Evolutionary conservation across 2,888 invertebrate species (phyloP).

Genomic region (Diloba caeruleocephala): DNA sequence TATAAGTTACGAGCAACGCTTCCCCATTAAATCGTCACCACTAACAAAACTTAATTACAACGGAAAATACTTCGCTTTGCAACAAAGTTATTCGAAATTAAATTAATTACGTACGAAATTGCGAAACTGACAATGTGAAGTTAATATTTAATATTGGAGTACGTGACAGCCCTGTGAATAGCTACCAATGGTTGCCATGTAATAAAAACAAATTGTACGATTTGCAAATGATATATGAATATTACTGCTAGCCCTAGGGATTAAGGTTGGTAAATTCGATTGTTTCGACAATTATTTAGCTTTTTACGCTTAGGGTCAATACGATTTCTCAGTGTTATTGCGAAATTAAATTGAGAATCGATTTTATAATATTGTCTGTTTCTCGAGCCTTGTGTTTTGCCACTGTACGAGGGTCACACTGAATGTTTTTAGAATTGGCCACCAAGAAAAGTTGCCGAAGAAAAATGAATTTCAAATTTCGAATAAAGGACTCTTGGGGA

Average conservation of each 20-base stretch:
- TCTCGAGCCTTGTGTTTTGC: too few species aligned
- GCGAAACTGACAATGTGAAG: constrained; percentile 13
- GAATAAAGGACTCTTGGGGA: too few species aligned
- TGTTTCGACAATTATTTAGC: constrained; percentile 40
- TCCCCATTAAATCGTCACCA: constrained; percentile 1
- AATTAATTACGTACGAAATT: constrained; percentile 22
- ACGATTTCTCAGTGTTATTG: constrained; percentile 17
- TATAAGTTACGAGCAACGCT: too few species aligned
- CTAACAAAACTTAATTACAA: constrained; percentile 29
- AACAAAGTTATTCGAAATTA: constrained; percentile 22
- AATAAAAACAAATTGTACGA: constrained; percentile 68
- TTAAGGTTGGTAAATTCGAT: constrained; percentile 40
- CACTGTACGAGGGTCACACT: too few species aligned
- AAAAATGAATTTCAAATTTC: too few species aligned
- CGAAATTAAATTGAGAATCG: constrained; percentile 6
- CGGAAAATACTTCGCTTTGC: constrained; percentile 5
- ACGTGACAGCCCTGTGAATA: constrained; percentile 46
- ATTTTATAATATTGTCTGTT: too few species aligned
- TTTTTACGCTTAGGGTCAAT: constrained; percentile 27
- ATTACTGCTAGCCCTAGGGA: constrained; percentile 48
- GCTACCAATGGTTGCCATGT: constrained; percentile 53
- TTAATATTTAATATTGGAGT: constrained; percentile 15
- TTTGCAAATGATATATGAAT: constrained; percentile 45
- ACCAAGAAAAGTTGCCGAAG: too few species aligned
- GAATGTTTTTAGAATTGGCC: too few species aligned